Evolutionary conservation across 2,888 invertebrate species (phyloP).

Genomic region (Drosophila longiperda): DNA sequence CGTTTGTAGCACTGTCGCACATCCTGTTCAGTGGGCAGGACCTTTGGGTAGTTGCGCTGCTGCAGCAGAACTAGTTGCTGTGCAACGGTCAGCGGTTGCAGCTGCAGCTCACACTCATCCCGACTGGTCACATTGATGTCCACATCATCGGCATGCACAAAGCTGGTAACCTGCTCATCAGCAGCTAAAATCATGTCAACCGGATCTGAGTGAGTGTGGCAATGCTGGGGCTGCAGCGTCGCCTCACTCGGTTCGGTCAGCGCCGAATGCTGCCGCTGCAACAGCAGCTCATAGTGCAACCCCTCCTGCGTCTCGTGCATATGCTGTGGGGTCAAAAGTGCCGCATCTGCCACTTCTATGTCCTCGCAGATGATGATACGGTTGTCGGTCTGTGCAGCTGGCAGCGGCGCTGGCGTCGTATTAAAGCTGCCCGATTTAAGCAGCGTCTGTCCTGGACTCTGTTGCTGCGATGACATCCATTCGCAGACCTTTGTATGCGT

Average conservation of each 20-base stretch:
- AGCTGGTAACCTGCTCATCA: conserved; percentile 85
- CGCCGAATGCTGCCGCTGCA: conserved; percentile 77
- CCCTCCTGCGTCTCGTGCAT: conserved; percentile 80
- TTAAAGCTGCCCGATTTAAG: conserved; percentile 77
- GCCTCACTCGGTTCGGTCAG: conserved; percentile 73
- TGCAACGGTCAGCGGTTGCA: conserved; percentile 86
- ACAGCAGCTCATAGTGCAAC: conserved; percentile 81
- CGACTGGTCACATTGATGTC: conserved; percentile 91
- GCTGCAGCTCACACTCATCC: conserved; percentile 85
- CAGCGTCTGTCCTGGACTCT: conserved; percentile 13
- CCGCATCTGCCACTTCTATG: conserved; percentile 82
- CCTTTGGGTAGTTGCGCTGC: conserved; percentile 93
- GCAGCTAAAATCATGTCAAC: conserved; percentile 86
- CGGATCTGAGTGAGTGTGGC: conserved; percentile 89
- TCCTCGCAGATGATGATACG: conserved; percentile 84
- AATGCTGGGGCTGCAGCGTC: conserved; percentile 67
- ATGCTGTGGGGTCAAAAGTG: conserved; percentile 81
- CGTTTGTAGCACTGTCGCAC: conserved; percentile 49
- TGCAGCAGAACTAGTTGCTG: conserved; percentile 91
- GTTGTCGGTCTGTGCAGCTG: conserved; percentile 54
- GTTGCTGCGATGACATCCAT: conserved; percentile 91
- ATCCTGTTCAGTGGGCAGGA: conserved; percentile 88
- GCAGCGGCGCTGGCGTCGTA: conserved; percentile 85
- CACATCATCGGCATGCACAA: conserved; percentile 84
- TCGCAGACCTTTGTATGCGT: conserved; percentile 94